Percentiles rank a stretch among this genome's conserved stretches.
These are phyloP conservation scores for Papilio polyxenes DNA, from an alignment of 1,140 invertebrate genomes.

Conservation along the genomic window DNA sequence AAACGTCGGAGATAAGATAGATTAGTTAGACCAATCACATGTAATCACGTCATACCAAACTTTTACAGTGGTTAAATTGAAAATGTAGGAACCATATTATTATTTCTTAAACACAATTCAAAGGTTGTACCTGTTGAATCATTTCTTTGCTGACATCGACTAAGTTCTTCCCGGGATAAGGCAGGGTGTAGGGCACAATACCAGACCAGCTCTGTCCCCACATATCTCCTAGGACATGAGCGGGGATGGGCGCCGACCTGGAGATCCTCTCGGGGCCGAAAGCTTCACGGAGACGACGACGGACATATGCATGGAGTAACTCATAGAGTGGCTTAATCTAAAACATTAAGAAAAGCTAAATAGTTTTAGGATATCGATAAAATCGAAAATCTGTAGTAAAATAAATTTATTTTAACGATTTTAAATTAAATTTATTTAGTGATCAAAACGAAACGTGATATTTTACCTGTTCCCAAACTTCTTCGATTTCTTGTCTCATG, in stretches of 20 bases:
- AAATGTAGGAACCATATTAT: too few species aligned
- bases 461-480: slow-evolving; percentile 89
- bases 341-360: slow-evolving; percentile 26
- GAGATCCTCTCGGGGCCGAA: slow-evolving; percentile 91
- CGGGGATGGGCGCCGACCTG: slow-evolving; percentile 91
- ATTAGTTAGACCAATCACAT: neutral
- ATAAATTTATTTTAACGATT: neutral
- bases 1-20: slow-evolving; percentile 28
- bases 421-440: neutral
- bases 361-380: neutral
- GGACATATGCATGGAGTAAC: slow-evolving; percentile 93
- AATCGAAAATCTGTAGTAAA: too few species aligned
- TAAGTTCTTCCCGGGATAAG: slow-evolving; percentile 92
- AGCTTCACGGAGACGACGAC: slow-evolving; percentile 89
- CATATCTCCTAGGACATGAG: slow-evolving; percentile 95
- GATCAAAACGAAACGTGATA: neutral
- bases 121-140: slow-evolving; percentile 84
- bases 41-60: too few species aligned
- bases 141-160: slow-evolving; percentile 93
- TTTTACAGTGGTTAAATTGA: too few species aligned
- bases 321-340: slow-evolving; percentile 93
- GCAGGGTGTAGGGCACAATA: slow-evolving; percentile 90
- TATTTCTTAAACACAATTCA: too few species aligned
- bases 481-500: slow-evolving; percentile 88
- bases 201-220: slow-evolving; percentile 94